Evolutionary conservation across 2,113 vertebrate genomes (phyloP).

Genomic region (Artemisiospiza belli): DNA sequence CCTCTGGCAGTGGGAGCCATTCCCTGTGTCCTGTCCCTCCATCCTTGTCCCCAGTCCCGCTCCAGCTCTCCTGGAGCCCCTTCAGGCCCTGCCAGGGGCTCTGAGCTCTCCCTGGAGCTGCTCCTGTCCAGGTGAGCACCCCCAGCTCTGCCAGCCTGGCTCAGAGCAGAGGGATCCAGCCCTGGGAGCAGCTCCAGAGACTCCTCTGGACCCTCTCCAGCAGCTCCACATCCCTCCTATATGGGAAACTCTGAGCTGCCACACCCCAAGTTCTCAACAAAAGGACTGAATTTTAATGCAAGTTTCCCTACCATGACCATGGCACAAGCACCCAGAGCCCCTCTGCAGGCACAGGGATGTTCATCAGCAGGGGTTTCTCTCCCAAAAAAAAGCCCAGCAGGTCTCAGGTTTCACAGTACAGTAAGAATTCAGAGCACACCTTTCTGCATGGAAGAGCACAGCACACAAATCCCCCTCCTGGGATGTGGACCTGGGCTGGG

Average conservation of each 20-base stretch:
- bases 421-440: background rate
- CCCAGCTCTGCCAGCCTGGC: background rate
- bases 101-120: background rate
- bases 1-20: background rate
- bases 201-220: background rate
- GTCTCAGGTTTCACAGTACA: conserved; percentile 69
- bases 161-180: background rate
- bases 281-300: background rate
- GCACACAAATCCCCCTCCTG: conserved; percentile 71
- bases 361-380: background rate
- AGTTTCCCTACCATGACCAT: accelerated
- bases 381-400: conserved; percentile 66
- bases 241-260: background rate
- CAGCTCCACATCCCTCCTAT: background rate
- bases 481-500: conserved; percentile 57
- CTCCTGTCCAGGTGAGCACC: accelerated
- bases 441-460: conserved; percentile 67
- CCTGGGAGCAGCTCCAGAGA: accelerated
- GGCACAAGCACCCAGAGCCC: background rate
- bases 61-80: background rate
- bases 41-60: background rate
- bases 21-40: background rate
- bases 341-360: background rate
- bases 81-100: background rate
- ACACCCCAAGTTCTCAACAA: accelerated